These are phyloP conservation scores for Herpetotheres cachinnans DNA, from an alignment of 2,113 vertebrate species.

Conservation along the genomic window DNA sequence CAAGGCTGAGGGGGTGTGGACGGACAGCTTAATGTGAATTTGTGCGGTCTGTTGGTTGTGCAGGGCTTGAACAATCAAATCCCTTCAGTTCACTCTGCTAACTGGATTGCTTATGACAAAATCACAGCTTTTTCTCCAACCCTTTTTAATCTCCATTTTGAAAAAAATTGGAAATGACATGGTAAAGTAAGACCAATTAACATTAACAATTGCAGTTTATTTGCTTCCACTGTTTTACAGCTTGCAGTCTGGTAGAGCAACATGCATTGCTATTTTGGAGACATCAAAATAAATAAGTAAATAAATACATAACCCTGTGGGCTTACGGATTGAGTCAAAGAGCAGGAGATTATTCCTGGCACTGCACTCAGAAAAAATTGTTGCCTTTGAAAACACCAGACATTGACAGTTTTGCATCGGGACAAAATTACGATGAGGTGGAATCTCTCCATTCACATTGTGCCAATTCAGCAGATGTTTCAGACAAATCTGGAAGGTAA, in stretches of 20 bases:
- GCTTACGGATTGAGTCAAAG: constrained; percentile 56
- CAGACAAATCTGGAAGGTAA: constrained; percentile 4
- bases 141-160: constrained; percentile 50
- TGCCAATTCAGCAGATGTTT: constrained; percentile 1
- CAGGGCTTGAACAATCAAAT: constrained; percentile 24
- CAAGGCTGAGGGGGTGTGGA: not conserved
- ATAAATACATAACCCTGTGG: constrained; percentile 49
- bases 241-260: not conserved
- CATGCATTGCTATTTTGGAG: constrained; percentile 30
- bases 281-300: constrained; percentile 59
- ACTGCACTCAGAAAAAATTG: constrained; percentile 32
- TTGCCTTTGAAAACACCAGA: constrained; percentile 59
- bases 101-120: constrained; percentile 59
- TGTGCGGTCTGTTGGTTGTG: not conserved
- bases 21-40: constrained; percentile 32
- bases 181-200: constrained; percentile 59
- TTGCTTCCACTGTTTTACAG: constrained; percentile 34
- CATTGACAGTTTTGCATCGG: constrained; percentile 38
- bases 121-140: constrained; percentile 49
- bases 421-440: constrained; percentile 17
- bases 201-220: constrained; percentile 53
- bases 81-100: constrained; percentile 3
- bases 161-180: constrained; percentile 59
- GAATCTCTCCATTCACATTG: constrained; percentile 3
- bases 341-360: constrained; percentile 52